phyloP scores from a whole-genome alignment of 1,140 invertebrate species.

The Drosophila varians region DNA sequence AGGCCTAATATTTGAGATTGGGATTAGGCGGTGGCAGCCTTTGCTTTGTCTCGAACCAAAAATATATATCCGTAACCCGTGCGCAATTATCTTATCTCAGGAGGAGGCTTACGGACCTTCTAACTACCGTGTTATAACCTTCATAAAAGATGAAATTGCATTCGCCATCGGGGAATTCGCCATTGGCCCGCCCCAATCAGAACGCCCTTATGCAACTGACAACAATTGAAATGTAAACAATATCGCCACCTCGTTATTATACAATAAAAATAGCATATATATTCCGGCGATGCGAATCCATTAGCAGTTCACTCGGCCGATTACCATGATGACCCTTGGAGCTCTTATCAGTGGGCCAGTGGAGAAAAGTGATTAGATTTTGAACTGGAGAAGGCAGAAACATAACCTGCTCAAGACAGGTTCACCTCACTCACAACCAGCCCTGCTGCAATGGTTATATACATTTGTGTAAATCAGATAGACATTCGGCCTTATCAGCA shows the following conservation, averaged over 20 bases:
- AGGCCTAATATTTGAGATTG: neutral
- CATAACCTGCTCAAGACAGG: conserved; percentile 45
- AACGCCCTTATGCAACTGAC: conserved; percentile 9
- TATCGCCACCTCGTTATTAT: conserved; percentile 15
- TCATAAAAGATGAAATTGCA: conserved; percentile 34
- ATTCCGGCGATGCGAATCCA: conserved; percentile 7
- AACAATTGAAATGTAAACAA: conserved; percentile 32
- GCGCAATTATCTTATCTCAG: conserved; percentile 22
- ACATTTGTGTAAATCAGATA: conserved; percentile 57
- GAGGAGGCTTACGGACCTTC: neutral
- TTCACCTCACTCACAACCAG: conserved; percentile 3
- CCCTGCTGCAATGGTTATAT: conserved; percentile 41
- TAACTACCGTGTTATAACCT: conserved; percentile 19
- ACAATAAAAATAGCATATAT: neutral
- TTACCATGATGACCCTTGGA: conserved; percentile 42
- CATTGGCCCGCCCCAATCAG: conserved; percentile 17
- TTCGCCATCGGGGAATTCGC: conserved; percentile 18
- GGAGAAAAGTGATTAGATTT: conserved; percentile 43
- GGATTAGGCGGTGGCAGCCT: conserved; percentile 9
- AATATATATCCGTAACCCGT: neutral
- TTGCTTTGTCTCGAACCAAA: conserved; percentile 22
- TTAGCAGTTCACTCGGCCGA: conserved; percentile 16
- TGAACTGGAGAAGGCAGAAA: neutral
- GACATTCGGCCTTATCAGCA: conserved; percentile 62
- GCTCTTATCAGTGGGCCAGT: conserved; percentile 20